Evolutionary conservation across 2,888 invertebrate genomes (phyloP), one percentile per base, ranked within the genome.

Genomic region (Caenorhabditis drosophilae): DNA sequence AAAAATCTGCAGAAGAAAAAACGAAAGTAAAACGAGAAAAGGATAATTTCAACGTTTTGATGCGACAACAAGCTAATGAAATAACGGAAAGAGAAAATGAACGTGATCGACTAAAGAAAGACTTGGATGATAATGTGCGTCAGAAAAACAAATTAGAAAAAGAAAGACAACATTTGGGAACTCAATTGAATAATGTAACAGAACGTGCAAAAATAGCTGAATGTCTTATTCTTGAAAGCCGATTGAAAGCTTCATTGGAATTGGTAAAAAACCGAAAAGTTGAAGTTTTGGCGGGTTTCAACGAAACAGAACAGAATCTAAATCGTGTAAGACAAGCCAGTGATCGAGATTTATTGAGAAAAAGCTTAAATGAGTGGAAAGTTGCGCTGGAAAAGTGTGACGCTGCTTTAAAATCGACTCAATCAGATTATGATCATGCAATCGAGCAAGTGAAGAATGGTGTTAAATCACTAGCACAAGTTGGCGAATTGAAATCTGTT

Each of bases 1-100:
- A 76, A 64, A 72, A 73, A 61, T 52, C 62, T 7, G 51, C 58
- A 2, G 75, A 75, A 23, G 75, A 75, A 41, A 56, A 68, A 27
- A 42, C 54, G 9, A 70, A 70, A 58, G 36, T 52, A 11, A 74
- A 68, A 38, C 71, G 70, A 48, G 73, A 75, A 40, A 59, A 69
- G 48, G 73, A 66, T 20, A 52, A 58, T 18, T 56, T 52, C 22
- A 18, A 42, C 12, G 59, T 66, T 25, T 51, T 52, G 16, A 56
- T 66, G n/a, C 48, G 56, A 12, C 55, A 51, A 34, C 66, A 66
- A 31, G 25, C 66, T 1, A 51, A 53, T 16, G 66, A 66, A 27
- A 52, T 60, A 16, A 48, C 9, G 16, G 59, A 55, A 16, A 40
- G 53, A 1, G 58, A 67, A 38, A 54, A 31, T 3, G 60, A 67